Evolutionary conservation across 2,888 invertebrate species (phyloP).

Genomic region (Leucophenga maculata): DNA sequence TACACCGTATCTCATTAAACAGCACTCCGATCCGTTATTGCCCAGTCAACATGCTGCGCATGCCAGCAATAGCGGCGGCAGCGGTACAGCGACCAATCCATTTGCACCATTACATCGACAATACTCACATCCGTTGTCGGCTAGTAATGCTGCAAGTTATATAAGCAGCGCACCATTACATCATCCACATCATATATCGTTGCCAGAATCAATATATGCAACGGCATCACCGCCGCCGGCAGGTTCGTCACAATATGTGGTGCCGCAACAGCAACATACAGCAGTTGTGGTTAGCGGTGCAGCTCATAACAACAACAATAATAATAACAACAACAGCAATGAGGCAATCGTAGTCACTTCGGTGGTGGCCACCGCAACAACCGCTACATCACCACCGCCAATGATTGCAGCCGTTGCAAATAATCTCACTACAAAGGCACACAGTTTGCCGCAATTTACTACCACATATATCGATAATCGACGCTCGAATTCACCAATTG

Average conservation of each 20-base stretch:
- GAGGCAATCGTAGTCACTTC: conserved; percentile 39
- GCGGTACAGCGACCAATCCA: conserved; percentile 46
- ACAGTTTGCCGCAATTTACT: conserved; percentile 59
- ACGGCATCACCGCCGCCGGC: conserved; percentile 67
- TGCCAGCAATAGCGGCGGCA: conserved; percentile 49
- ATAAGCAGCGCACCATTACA: conserved; percentile 55
- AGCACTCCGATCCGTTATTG: conserved; percentile 79
- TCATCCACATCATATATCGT: conserved; percentile 69
- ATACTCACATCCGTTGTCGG: conserved; percentile 73
- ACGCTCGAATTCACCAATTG: conserved; percentile 52
- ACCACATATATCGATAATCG: conserved; percentile 56
- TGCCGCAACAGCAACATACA: conserved; percentile 51
- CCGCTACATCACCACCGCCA: conserved; percentile 26
- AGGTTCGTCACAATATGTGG: conserved; percentile 67
- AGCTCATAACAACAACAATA: conserved; percentile 39
- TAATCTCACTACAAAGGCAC: conserved; percentile 40
- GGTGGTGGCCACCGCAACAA: conserved; percentile 20
- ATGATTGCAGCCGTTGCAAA: background rate
- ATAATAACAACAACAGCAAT: conserved; percentile 33
- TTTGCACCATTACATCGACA: conserved; percentile 73
- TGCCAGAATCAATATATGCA: conserved; percentile 69
- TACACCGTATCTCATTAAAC: conserved; percentile 76
- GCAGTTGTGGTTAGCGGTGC: conserved; percentile 46
- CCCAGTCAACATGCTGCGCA: conserved; percentile 75
- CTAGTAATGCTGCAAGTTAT: conserved; percentile 51